Evolutionary conservation across 2,113 vertebrate genomes (phyloP), one percentile per base, ranked within the genome.

Genomic region (Pungitius pungitius): DNA sequence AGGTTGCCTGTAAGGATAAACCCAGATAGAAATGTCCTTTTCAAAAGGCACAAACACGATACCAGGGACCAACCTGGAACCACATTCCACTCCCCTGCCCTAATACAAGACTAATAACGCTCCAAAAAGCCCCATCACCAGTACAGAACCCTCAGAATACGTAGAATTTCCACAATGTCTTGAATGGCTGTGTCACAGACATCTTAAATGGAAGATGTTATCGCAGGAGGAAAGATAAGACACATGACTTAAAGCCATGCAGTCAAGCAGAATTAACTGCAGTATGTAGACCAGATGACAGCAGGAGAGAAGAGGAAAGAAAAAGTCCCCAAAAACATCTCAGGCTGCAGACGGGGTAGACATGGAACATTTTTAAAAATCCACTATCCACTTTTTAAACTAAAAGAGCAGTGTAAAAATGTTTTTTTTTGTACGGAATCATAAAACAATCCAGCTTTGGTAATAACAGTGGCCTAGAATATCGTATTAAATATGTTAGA

Each of bases 211-310:
- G 20, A 70, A 69, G 58, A 64, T 56, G 22, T 82, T 85, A 79
- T 86, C 79, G 60, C 43, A 66, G 63, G 24, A n/a, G 37, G 22
- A 62, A 47, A 81, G 78, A 88, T 70, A 84, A 79, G 75, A 80
- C 54, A 74, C 18, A 0, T 22, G 47, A 55, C 70, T 81, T 70
- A 45, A 82, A 87, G 61, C 35, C 66, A 52, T 77, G 60, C 75
- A 71, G 67, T 63, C 62, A 33, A 39, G 57, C 62, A 57, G 59
- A 72, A 71, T 43, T 67, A 70, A 64, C 35, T 8, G 1, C 61
- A 71, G 27, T 14, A 33, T 63, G 56, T 56, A 57, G 55, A 51
- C 22, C 49, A 33, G 14, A 64, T 69, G 61, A 59, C 67, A 78
- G 71, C 22, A 24, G 40, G 35, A 33, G 51, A n/a, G 55, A 52